Evolutionary conservation across 2,888 invertebrate genomes (phyloP).

Genomic region (Allacma fusca): DNA sequence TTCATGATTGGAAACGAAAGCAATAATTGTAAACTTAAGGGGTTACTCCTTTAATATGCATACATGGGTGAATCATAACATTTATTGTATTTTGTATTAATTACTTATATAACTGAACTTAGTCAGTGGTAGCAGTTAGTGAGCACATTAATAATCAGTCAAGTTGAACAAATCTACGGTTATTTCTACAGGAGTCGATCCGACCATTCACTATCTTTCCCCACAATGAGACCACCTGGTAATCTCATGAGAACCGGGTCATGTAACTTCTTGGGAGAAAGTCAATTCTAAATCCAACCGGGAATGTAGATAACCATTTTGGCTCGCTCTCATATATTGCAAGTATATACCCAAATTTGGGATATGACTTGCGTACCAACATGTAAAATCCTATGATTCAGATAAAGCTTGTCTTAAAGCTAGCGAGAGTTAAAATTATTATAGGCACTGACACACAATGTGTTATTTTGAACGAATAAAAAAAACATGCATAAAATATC

Average conservation of each 20-base stretch:
- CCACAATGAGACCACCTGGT: background rate
- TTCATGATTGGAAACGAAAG: background rate
- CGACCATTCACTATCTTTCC: background rate
- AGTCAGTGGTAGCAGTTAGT: background rate
- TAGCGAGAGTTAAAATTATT: no score
- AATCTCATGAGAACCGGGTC: background rate
- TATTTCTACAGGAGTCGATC: background rate
- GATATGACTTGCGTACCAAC: no score
- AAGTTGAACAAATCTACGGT: background rate
- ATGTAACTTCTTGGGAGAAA: no score
- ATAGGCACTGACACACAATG: no score
- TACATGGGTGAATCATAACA: background rate
- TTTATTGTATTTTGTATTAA: background rate
- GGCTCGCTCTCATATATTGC: no score
- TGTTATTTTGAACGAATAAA: no score
- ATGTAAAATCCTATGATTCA: no score
- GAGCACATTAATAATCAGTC: slow-evolving; percentile 11
- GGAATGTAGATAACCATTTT: no score
- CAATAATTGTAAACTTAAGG: background rate
- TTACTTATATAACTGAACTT: background rate
- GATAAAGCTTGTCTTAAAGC: no score
- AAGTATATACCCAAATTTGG: no score
- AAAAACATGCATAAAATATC: no score
- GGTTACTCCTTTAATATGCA: background rate
- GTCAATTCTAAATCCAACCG: no score